These are phyloP conservation scores for Ochotona curzoniae DNA, from an alignment of 2,113 vertebrate species.

Conservation along the genomic window DNA sequence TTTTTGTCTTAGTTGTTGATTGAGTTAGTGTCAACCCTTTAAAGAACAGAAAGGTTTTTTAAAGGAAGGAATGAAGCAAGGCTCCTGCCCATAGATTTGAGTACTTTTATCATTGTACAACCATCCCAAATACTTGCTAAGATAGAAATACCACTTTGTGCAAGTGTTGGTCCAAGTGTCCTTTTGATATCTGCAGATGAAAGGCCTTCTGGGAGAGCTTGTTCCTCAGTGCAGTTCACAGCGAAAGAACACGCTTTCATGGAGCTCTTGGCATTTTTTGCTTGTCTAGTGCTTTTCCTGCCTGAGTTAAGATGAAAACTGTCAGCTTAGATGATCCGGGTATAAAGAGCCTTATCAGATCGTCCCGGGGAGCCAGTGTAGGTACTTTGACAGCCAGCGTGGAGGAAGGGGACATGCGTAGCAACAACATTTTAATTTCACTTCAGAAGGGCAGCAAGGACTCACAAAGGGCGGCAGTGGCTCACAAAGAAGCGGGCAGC, in stretches of 20 bases:
- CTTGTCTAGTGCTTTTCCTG: neutral
- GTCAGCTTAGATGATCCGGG: neutral
- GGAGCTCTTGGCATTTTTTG: neutral
- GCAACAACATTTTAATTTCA: slow-evolving; percentile 6
- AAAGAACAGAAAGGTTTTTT: neutral
- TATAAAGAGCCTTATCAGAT: neutral
- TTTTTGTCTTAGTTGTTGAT: slow-evolving; percentile 38
- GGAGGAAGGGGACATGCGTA: neutral
- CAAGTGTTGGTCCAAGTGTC: neutral
- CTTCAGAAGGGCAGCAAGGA: neutral
- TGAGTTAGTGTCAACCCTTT: neutral
- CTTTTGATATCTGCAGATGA: neutral
- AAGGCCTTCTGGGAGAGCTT: neutral
- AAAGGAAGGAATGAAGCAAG: neutral
- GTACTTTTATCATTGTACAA: neutral
- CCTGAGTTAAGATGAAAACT: neutral
- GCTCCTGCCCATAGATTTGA: neutral
- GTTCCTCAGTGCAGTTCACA: neutral
- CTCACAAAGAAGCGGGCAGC: neutral
- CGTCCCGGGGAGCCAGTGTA: neutral
- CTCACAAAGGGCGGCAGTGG: too few relatives aligned
- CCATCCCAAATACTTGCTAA: neutral
- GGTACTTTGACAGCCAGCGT: neutral
- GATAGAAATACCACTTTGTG: neutral
- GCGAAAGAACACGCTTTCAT: neutral